Evolutionary conservation across 2,113 vertebrate species (phyloP), one percentile per base, ranked within the genome.

Genomic region (Chunga burmeisteri): DNA sequence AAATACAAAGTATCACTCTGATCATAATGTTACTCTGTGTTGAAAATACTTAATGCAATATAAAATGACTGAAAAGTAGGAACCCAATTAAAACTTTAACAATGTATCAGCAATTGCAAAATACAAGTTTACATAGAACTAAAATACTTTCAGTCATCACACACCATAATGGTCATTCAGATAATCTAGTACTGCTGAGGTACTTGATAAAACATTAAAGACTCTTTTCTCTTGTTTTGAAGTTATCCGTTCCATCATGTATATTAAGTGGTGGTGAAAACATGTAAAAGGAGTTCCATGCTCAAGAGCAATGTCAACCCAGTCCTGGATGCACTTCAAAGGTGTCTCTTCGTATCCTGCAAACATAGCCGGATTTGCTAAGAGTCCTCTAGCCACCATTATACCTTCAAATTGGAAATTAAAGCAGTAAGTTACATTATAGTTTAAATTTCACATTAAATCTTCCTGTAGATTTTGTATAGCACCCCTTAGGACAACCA

Each of bases 181-280:
- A 97, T 99, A 99, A 97, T 99, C 99, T 81, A 99, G 96, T 74
- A 99, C 99, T 47, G 99, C 99, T 53, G 99, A 98, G n/a, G 99
- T 99, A 94, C 99, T 99, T 73, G 98, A 99, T 65, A 99, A 97
- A 94, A 98, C 98, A 79, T 99, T 99, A 93, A 99, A 99, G 62
- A 99, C 91, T 88, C 98, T 99, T 86, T 99, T 99, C 96, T 99
- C 99, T 52, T 99, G 99, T 93, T 98, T 99, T 71, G 99, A 99
- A 91, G 98, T 99, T 93, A 99, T 98, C 42, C 98, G 99, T 96
- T 99, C 99, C 98, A 99, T 98, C 99, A 99, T 99, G 98, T 99
- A 99, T 94, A 99, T 99, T 63, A 99, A 98, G 96, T 99, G 99
- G 56, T 99, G 99, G 96, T 99, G 99, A 95, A 99, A 99, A 96